Conservation (phyloP, 1,140 invertebrate species). For the Drosophila melanogaster region DNA sequence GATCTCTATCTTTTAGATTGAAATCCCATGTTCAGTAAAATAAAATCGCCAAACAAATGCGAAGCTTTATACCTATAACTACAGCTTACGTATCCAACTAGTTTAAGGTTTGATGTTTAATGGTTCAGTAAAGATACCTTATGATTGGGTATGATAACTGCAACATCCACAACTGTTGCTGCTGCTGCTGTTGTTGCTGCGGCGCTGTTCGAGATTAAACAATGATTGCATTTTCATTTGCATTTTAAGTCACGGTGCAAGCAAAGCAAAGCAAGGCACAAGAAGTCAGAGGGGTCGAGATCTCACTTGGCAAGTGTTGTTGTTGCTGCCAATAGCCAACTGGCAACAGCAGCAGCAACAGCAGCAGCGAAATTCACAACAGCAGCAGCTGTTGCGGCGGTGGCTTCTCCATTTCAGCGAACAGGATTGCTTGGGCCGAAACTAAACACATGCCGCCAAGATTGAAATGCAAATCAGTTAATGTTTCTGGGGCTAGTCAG, state of each 20-base stretch:
- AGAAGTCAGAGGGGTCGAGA: slow-evolving; percentile 56
- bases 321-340: slow-evolving; percentile 33
- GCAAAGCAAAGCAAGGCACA: slow-evolving; percentile 44
- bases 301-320: slow-evolving; percentile 71
- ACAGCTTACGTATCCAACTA: too few species aligned
- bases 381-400: slow-evolving; percentile 53
- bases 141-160: background rate
- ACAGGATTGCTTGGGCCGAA: slow-evolving; percentile 64
- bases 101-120: background rate
- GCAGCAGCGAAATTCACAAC: slow-evolving; percentile 13
- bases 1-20: too few species aligned
- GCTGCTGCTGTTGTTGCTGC: slow-evolving; percentile 46
- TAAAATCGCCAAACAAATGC: too few species aligned
- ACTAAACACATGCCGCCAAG: slow-evolving; percentile 79
- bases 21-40: too few species aligned
- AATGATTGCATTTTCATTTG: slow-evolving; percentile 83
- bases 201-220: slow-evolving; percentile 79
- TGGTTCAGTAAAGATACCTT: background rate
- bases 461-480: slow-evolving; percentile 82
- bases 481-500: slow-evolving; percentile 46
- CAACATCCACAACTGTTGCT: slow-evolving; percentile 55
- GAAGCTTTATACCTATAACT: too few species aligned
- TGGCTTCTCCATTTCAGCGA: slow-evolving; percentile 31
- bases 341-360: slow-evolving; percentile 26
- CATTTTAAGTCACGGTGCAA: slow-evolving; percentile 81